These are phyloP conservation scores for Paramormyrops kingsleyae DNA, from an alignment of 2,113 vertebrate species.

Conservation along the genomic window DNA sequence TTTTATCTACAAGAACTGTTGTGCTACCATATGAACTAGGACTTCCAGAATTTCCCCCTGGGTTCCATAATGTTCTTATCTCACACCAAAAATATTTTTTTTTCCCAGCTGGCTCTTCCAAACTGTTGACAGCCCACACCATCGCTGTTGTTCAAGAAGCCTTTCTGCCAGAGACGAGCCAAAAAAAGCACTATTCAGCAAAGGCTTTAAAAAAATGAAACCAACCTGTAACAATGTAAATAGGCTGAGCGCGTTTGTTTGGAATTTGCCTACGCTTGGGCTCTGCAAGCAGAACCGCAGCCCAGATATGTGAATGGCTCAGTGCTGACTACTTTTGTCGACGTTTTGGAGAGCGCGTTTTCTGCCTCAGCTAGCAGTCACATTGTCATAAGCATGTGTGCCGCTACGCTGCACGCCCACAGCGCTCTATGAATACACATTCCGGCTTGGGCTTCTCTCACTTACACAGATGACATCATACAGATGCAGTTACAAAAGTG, in stretches of 20 bases:
- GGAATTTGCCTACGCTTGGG: slow-evolving; percentile 63
- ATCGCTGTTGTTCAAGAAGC: background rate
- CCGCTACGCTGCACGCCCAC: background rate
- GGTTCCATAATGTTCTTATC: background rate
- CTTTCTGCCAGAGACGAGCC: slow-evolving; percentile 5
- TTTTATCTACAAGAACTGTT: background rate
- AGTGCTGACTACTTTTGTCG: background rate
- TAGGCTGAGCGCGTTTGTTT: slow-evolving; percentile 25
- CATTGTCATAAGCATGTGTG: background rate
- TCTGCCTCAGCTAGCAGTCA: slow-evolving; percentile 27
- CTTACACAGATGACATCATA: background rate
- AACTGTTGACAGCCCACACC: slow-evolving; percentile 10
- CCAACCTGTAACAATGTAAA: slow-evolving; percentile 45
- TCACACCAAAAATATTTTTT: background rate
- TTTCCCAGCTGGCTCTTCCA: background rate
- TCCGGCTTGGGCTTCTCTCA: background rate
- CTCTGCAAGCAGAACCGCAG: slow-evolving; percentile 45
- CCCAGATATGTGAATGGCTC: slow-evolving; percentile 34
- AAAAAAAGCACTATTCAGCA: slow-evolving; percentile 17
- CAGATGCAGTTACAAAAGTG: background rate
- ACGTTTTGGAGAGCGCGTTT: slow-evolving; percentile 22
- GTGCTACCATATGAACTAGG: background rate
- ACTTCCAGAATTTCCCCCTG: background rate
- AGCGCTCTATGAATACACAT: background rate
- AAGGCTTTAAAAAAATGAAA: slow-evolving; percentile 23